phyloP scores from a whole-genome alignment of 2,888 invertebrate genomes.

The Rhamnusium bicolor region DNA sequence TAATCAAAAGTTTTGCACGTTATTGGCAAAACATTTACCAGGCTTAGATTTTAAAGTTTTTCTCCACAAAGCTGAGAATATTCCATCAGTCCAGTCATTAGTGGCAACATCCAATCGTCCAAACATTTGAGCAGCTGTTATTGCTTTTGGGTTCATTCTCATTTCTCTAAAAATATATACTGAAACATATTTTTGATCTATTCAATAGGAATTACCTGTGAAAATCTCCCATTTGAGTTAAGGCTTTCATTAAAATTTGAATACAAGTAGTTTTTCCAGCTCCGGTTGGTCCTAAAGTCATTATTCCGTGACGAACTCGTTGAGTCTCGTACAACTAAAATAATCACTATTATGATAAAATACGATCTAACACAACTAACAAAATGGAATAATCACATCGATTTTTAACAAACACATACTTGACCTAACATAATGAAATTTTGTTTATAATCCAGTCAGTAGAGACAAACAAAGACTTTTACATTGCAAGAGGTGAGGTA shows the following conservation, averaged over 20 bases:
- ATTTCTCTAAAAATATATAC: slow-evolving; percentile 76
- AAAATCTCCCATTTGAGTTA: slow-evolving; percentile 87
- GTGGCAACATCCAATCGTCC: slow-evolving; percentile 96
- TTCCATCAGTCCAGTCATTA: slow-evolving; percentile 99
- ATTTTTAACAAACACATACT: too few relatives aligned
- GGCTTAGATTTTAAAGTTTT: slow-evolving; percentile 92
- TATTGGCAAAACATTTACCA: slow-evolving; percentile 69
- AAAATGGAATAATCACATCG: too few relatives aligned
- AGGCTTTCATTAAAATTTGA: slow-evolving; percentile 90
- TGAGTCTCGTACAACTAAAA: slow-evolving; percentile 93
- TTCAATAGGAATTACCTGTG: slow-evolving; percentile 77
- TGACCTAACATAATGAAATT: too few relatives aligned
- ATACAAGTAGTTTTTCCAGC: slow-evolving; percentile 96
- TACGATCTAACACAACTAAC: neutral
- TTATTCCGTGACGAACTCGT: slow-evolving; percentile 94
- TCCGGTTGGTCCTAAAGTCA: slow-evolving; percentile 95
- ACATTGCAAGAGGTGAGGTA: too few relatives aligned
- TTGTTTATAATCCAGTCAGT: too few relatives aligned
- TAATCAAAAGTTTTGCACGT: neutral
- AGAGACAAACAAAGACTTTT: too few relatives aligned
- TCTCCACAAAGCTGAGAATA: slow-evolving; percentile 96
- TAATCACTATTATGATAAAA: too few relatives aligned
- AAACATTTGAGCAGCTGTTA: slow-evolving; percentile 98
- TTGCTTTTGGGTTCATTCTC: slow-evolving; percentile 99
- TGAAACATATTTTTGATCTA: neutral